Conservation (phyloP, 2,888 invertebrate genomes). For the Leptinotarsa tumamoca region DNA sequence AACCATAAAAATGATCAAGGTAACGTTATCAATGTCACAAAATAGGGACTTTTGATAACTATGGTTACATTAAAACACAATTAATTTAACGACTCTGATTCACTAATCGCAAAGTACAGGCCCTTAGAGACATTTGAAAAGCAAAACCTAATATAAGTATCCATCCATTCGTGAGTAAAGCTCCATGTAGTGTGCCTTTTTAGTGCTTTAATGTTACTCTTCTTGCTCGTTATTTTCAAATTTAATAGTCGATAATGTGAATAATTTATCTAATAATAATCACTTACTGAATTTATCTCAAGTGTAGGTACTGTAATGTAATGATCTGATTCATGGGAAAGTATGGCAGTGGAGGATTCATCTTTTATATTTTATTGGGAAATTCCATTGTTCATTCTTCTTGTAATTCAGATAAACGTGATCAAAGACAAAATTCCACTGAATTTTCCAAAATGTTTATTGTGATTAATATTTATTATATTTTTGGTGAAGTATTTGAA, state of each 20-base stretch:
- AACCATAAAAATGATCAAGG: no score
- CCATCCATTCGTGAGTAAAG: slow-evolving; percentile 13
- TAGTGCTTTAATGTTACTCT: slow-evolving; percentile 14
- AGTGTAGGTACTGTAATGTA: slow-evolving; percentile 1
- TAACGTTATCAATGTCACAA: no score
- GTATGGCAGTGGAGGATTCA: neutral
- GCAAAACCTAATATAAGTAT: neutral
- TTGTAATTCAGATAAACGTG: slow-evolving; percentile 3
- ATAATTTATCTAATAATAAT: neutral
- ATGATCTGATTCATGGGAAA: slow-evolving; percentile 9
- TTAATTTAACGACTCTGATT: no score
- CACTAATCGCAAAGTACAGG: no score
- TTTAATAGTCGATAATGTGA: neutral
- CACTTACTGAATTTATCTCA: neutral
- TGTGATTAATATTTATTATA: neutral
- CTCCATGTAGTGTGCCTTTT: slow-evolving; percentile 29
- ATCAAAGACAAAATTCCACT: neutral
- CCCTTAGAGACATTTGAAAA: no score
- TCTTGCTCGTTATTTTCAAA: neutral
- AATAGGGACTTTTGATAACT: no score
- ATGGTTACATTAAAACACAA: no score
- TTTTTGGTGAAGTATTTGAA: neutral
- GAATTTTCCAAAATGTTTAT: neutral
- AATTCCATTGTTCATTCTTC: slow-evolving; percentile 6
- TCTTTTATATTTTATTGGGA: neutral